A percentile compares a stretch with the other conserved stretches of the same genome.
These are phyloP conservation scores for Adela reaumurella DNA, from an alignment of 2,888 invertebrate genomes.

Conservation along the genomic window DNA sequence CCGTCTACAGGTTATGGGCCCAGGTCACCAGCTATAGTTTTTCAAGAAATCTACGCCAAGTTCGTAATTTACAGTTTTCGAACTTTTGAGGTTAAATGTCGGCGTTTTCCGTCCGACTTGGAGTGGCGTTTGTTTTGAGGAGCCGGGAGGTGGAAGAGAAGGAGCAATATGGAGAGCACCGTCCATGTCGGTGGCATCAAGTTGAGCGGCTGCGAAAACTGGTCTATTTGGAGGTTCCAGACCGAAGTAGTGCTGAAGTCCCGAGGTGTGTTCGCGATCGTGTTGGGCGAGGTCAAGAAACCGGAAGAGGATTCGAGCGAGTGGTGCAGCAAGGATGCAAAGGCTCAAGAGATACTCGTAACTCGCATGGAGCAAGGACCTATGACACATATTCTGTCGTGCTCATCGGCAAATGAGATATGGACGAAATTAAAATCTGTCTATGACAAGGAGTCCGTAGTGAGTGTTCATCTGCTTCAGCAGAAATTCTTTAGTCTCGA, in stretches of 20 bases:
- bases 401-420: background rate
- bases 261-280: background rate
- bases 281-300: background rate
- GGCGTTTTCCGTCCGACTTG: too few relatives aligned
- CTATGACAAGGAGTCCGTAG: conserved; percentile 1
- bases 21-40: background rate
- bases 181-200: too few relatives aligned
- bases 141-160: too few relatives aligned
- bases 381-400: background rate
- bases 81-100: too few relatives aligned
- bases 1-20: too few relatives aligned
- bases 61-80: background rate
- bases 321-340: background rate
- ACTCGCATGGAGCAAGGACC: background rate
- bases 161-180: too few relatives aligned
- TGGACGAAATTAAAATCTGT: background rate
- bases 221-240: background rate
- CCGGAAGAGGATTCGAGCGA: background rate
- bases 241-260: background rate
- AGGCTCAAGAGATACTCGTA: background rate
- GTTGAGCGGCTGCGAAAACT: background rate
- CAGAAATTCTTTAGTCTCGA: conserved; percentile 1
- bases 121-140: too few relatives aligned
- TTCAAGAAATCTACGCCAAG: background rate
- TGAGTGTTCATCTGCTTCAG: conserved; percentile 2